Conservation (phyloP, 1,140 invertebrate species). For the Himalopsyche phryganea region DNA sequence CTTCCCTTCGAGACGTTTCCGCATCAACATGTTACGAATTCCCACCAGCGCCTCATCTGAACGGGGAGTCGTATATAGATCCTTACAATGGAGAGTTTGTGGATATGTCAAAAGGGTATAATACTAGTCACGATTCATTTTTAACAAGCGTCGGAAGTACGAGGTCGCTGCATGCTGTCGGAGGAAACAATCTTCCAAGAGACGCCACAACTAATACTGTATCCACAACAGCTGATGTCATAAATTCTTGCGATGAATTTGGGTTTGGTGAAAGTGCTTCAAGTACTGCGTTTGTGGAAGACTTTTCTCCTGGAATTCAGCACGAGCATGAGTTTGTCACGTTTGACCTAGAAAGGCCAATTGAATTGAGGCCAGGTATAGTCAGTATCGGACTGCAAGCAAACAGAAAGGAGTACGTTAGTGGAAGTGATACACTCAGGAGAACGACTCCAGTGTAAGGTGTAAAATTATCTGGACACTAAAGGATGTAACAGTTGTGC, state of each 20-base stretch:
- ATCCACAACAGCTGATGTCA: slow-evolving; percentile 44
- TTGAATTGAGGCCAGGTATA: slow-evolving; percentile 32
- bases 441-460: slow-evolving; percentile 46
- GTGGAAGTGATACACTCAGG: slow-evolving; percentile 37
- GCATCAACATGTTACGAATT: slow-evolving; percentile 55
- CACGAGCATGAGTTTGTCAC: slow-evolving; percentile 44
- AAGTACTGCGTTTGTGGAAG: slow-evolving; percentile 39
- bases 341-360: slow-evolving; percentile 43
- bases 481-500: too few relatives aligned
- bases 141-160: slow-evolving; percentile 25
- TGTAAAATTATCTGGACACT: slow-evolving; percentile 1
- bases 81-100: slow-evolving; percentile 40
- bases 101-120: slow-evolving; percentile 49
- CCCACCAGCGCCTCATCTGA: slow-evolving; percentile 38
- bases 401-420: slow-evolving; percentile 23
- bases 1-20: slow-evolving; percentile 56
- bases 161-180: slow-evolving; percentile 25
- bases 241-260: slow-evolving; percentile 31
- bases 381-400: slow-evolving; percentile 34
- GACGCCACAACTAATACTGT: slow-evolving; percentile 44
- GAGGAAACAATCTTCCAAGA: slow-evolving; percentile 35
- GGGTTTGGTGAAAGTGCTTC: slow-evolving; percentile 33
- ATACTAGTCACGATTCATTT: slow-evolving; percentile 46
- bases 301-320: slow-evolving; percentile 41
- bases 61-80: slow-evolving; percentile 17